These are phyloP conservation scores for Ornithoptera priamus DNA, from an alignment of 2,888 invertebrate genomes.

Conservation along the genomic window DNA sequence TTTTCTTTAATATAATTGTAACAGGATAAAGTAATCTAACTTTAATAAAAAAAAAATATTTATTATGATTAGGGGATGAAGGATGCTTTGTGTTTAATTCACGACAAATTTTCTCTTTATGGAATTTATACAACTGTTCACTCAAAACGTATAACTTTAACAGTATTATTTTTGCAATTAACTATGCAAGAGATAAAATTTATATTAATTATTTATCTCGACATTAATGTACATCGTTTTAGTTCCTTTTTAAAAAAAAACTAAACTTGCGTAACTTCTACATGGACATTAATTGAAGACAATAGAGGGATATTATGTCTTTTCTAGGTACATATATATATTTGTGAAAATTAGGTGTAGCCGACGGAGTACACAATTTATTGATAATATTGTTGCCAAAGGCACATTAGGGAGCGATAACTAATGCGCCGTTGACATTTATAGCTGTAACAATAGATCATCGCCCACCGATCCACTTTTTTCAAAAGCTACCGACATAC, in stretches of 20 bases:
- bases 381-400: conserved; percentile 32
- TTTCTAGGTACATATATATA: conserved; percentile 11
- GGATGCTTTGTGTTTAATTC: too few species aligned
- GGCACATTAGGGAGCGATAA: conserved; percentile 28
- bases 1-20: too few species aligned
- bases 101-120: too few species aligned
- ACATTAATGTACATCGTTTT: too few species aligned
- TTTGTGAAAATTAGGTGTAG: conserved; percentile 18
- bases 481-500: conserved; percentile 31
- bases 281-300: too few species aligned
- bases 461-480: conserved; percentile 34
- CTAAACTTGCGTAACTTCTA: too few species aligned
- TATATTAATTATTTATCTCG: too few species aligned
- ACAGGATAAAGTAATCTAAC: too few species aligned
- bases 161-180: neutral
- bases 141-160: neutral
- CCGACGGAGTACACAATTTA: conserved; percentile 27
- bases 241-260: too few species aligned
- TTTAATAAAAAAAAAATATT: too few species aligned
- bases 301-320: neutral
- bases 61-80: too few species aligned
- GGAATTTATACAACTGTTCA: neutral
- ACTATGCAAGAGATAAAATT: too few species aligned
- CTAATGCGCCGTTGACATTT: conserved; percentile 30
- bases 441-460: conserved; percentile 38